These are phyloP conservation scores for Cyprinodon variegatus DNA, from an alignment of 2,113 vertebrate species.

Conservation along the genomic window DNA sequence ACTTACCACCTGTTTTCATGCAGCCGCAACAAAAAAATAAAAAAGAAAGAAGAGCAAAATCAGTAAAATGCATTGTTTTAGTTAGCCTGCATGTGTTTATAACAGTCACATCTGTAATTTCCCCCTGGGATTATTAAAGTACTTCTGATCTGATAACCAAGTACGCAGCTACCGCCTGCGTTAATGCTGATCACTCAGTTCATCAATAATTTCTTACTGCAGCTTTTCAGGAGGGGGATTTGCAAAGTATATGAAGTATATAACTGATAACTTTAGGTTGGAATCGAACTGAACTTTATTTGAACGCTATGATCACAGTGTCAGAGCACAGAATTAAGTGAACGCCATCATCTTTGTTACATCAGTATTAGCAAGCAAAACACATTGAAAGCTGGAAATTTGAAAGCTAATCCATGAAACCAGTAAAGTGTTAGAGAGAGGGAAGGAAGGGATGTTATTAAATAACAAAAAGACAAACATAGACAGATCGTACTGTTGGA, in stretches of 20 bases:
- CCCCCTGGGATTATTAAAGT: too few species aligned
- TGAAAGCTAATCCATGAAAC: constrained; percentile 4
- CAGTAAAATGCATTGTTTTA: not conserved
- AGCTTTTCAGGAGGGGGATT: not conserved
- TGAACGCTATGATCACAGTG: not conserved
- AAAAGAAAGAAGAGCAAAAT: constrained; percentile 4
- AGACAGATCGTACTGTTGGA: not conserved
- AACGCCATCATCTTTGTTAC: not conserved
- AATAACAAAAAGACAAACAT: constrained; percentile 7
- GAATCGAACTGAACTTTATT: not conserved
- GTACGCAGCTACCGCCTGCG: not conserved
- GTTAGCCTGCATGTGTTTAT: not conserved
- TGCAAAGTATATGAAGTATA: not conserved
- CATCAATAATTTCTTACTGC: not conserved
- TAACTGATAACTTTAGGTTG: not conserved
- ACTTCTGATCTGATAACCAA: not conserved
- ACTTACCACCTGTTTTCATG: constrained; percentile 56
- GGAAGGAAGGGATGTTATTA: constrained; percentile 3
- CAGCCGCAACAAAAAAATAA: not conserved
- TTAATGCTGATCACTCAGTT: not conserved
- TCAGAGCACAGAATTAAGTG: not conserved
- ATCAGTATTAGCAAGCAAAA: not conserved
- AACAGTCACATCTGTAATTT: not conserved
- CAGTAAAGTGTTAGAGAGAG: constrained; percentile 44
- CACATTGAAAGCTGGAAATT: not conserved